These are phyloP conservation scores for Tapera naevia DNA, from an alignment of 2,797 vertebrate genomes.

Conservation along the genomic window DNA sequence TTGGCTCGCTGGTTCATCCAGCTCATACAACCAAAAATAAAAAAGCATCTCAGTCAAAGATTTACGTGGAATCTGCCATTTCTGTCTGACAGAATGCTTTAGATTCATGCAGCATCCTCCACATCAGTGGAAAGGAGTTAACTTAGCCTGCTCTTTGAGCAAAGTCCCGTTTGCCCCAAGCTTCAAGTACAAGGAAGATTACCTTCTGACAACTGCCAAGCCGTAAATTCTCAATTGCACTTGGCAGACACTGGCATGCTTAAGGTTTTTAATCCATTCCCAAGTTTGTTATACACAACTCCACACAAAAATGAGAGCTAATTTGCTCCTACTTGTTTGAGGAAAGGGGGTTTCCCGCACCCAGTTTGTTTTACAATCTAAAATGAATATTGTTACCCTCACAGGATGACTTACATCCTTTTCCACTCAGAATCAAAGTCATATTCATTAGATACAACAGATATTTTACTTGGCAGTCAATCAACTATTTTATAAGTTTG, in stretches of 20 bases:
- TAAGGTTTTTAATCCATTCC: background rate
- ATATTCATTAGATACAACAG: background rate
- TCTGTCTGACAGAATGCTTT: background rate
- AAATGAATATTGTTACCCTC: background rate
- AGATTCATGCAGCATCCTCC: background rate
- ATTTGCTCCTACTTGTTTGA: background rate
- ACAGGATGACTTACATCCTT: background rate
- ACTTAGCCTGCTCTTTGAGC: background rate
- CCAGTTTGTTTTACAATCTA: background rate
- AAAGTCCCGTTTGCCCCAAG: background rate
- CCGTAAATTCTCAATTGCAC: background rate
- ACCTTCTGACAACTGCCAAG: background rate
- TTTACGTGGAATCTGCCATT: background rate
- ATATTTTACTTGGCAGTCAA: background rate
- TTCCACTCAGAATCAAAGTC: background rate
- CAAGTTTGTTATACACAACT: background rate
- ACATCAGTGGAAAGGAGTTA: background rate
- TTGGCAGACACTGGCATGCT: background rate
- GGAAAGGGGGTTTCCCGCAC: rapidly evolving
- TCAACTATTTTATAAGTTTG: background rate
- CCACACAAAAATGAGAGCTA: background rate
- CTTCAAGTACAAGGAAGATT: background rate
- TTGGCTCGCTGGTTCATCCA: background rate
- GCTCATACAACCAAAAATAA: background rate
- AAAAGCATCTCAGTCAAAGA: background rate